Base-by-base conservation (phyloP, 2,113 vertebrate genomes). In the Centropristis striata region DNA sequence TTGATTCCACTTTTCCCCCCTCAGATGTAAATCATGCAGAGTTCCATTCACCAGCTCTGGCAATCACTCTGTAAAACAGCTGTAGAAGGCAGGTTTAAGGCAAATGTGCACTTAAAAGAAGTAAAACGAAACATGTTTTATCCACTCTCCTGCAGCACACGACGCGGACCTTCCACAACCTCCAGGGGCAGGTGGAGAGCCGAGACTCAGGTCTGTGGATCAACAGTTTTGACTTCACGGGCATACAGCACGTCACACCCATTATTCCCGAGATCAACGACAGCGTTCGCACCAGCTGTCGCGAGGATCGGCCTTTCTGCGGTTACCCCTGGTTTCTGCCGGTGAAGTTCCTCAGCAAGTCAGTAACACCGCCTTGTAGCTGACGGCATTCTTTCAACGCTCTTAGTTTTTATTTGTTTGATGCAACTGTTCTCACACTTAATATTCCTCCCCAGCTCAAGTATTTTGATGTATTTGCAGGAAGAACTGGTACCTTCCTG, bases 401-500 rank as follows among this genome's bases (percentile, higher is more conserved):
- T 21, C 9, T 58, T 37, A 58, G 4, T 28, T 57, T 6, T 32
- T 5, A 18, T 39, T 68, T 0, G 1, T 8, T 27, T 46, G 3
- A 21, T 18, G 12, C 5, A 0, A 12, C 11, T 15, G 9, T 25
- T 37, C 36, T 50, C 36, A 36, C 18, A 12, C 25, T 4, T 51
- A 21, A 13, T 10, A 5, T 20, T 50, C 2, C 3, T 41, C 14
- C 15, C 55, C 14, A 32, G 14, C 13, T 53, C 12, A 5, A 25
- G 20, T 59, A 11, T 61, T 80, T 37, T 65, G 25, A 6, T 84
- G 57, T 20, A 1, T 67, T 88, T 94, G 73, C 70, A 99, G 98
- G 92, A 99, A 98, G 92, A 98, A 96, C 91, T 99, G 98, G 98
- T 99, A 99, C 93, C 95, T 99, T 74, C 97, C 97, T 27, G 97